Conservation (phyloP, 2,797 vertebrate species). For the Myripristis jacobus region DNA sequence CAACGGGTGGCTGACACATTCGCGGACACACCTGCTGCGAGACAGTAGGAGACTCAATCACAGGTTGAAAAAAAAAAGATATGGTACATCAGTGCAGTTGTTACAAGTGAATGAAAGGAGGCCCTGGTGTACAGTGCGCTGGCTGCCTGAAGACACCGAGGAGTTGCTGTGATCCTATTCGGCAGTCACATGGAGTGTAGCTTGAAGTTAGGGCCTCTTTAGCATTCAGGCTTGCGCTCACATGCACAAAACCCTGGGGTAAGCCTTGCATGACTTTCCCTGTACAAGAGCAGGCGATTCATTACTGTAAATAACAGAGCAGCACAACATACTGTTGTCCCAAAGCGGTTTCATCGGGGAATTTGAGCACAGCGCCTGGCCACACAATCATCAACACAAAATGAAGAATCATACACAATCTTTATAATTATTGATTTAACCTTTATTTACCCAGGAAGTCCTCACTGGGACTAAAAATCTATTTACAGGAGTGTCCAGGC, state of each 20-base stretch:
- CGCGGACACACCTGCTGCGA: conserved; percentile 55
- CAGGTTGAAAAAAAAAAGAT: conserved; percentile 15
- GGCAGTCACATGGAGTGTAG: conserved; percentile 25
- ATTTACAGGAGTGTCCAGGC: too few relatives aligned
- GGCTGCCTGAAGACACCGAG: conserved; percentile 43
- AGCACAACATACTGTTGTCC: not conserved
- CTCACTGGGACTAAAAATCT: too few relatives aligned
- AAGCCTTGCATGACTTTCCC: conserved; percentile 15
- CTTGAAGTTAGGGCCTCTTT: conserved; percentile 33
- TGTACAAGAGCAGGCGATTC: conserved; percentile 31
- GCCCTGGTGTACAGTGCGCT: conserved; percentile 6
- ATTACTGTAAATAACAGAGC: conserved; percentile 25
- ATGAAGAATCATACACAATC: conserved; percentile 4
- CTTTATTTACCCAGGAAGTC: too few relatives aligned
- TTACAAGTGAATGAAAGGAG: conserved; percentile 47
- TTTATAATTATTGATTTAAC: too few relatives aligned
- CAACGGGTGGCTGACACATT: conserved; percentile 59
- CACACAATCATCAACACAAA: conserved; percentile 5
- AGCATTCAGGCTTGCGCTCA: conserved; percentile 16
- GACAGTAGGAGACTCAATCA: conserved; percentile 57
- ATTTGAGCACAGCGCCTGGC: conserved; percentile 19
- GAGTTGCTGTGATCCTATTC: conserved; percentile 41
- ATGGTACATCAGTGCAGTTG: conserved; percentile 50
- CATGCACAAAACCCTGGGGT: not conserved
- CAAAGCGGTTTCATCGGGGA: conserved; percentile 11